Conservation (phyloP, 2,113 vertebrate species). For the Clarias gariepinus region DNA sequence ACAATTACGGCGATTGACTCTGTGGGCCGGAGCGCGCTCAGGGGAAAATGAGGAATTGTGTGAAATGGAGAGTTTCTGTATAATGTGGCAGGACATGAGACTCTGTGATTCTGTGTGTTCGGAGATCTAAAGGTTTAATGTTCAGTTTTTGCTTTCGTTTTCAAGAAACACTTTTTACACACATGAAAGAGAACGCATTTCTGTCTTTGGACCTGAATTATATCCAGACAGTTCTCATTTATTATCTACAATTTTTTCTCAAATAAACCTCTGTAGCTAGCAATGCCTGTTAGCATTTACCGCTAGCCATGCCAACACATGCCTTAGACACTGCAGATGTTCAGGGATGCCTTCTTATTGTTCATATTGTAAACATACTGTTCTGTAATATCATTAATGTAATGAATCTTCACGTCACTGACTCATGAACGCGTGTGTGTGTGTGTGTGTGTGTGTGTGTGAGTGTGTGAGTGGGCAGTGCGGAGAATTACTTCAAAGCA, state of each 20-base stretch:
- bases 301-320: neutral
- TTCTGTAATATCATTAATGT: neutral
- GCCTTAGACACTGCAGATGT: neutral
- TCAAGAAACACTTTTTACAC: no score
- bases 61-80: constrained; percentile 28
- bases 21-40: constrained; percentile 51
- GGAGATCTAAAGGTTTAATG: neutral
- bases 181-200: no score
- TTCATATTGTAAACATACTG: neutral
- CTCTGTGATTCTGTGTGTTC: neutral
- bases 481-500: constrained; percentile 21
- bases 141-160: neutral
- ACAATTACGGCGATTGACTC: constrained; percentile 82
- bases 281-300: neutral
- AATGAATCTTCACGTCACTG: neutral
- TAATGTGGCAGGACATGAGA: neutral
- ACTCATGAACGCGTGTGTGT: constrained; percentile 49
- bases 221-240: neutral
- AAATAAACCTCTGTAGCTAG: neutral
- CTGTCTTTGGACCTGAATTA: neutral
- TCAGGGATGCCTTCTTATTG: neutral
- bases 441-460: constrained; percentile 36
- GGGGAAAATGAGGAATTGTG: constrained; percentile 59
- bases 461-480: constrained; percentile 30
- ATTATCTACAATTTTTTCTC: neutral